These are phyloP conservation scores for Rhagoletis zephyria DNA, from an alignment of 1,140 invertebrate species.

Conservation along the genomic window DNA sequence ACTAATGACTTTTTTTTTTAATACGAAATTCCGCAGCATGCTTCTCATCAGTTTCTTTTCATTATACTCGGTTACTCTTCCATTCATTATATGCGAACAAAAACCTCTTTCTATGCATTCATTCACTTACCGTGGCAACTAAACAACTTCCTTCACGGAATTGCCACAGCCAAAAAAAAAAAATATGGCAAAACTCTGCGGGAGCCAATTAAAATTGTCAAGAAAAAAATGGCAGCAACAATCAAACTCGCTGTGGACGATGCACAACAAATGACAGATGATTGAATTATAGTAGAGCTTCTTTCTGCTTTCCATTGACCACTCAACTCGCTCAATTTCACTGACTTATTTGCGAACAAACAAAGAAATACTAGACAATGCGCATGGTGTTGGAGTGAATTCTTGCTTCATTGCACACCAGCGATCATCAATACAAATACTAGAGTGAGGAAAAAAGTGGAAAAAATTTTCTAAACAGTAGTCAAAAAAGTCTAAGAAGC, in stretches of 20 bases:
- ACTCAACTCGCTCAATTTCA: constrained; percentile 37
- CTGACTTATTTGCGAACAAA: constrained; percentile 8
- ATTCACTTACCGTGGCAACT: constrained; percentile 5
- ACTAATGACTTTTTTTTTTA: too few relatives aligned
- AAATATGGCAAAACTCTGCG: not conserved
- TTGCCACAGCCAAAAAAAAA: not conserved
- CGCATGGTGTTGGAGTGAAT: not conserved
- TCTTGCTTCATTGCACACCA: not conserved
- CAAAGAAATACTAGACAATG: not conserved
- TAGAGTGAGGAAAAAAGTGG: too few relatives aligned
- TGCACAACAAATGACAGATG: not conserved
- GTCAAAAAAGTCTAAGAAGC: too few relatives aligned
- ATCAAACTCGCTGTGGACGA: not conserved
- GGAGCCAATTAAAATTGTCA: constrained; percentile 28
- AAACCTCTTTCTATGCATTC: not conserved
- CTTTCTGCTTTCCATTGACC: not conserved
- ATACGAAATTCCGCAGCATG: too few relatives aligned
- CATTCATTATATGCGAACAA: not conserved
- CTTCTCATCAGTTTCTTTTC: too few relatives aligned
- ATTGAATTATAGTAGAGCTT: constrained; percentile 13
- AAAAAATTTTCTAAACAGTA: too few relatives aligned
- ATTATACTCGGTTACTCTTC: too few relatives aligned
- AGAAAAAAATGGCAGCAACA: not conserved
- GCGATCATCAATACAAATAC: not conserved
- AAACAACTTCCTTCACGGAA: constrained; percentile 37